These are phyloP conservation scores for Ptychoptera albimana DNA, from an alignment of 2,888 invertebrate genomes.

Conservation along the genomic window DNA sequence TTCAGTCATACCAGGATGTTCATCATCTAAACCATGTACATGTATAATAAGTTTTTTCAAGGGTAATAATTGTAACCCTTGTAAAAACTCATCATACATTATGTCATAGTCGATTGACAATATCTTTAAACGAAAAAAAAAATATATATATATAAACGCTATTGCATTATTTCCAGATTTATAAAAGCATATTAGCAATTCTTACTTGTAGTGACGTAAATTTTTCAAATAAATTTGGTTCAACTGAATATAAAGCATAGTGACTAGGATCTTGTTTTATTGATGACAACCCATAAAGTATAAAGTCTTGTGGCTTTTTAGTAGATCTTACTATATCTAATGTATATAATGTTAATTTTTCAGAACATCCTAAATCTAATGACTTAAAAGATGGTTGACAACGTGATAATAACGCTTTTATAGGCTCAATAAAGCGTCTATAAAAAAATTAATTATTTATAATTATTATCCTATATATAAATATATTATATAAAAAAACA, in stretches of 20 bases:
- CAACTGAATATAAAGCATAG: slow-evolving; percentile 37
- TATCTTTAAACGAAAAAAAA: slow-evolving; percentile 12
- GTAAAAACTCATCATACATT: slow-evolving; percentile 24
- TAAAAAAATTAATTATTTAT: neutral
- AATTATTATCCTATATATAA: neutral
- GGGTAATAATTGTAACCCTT: slow-evolving; percentile 25
- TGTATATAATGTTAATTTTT: slow-evolving; percentile 26
- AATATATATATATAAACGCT: neutral
- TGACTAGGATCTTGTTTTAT: slow-evolving; percentile 56
- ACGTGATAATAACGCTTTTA: slow-evolving; percentile 25
- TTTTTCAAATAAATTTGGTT: slow-evolving; percentile 38
- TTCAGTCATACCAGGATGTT: slow-evolving; percentile 46
- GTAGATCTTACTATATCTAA: slow-evolving; percentile 19
- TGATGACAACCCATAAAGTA: slow-evolving; percentile 49
- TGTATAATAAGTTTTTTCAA: slow-evolving; percentile 48
- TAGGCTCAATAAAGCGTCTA: slow-evolving; percentile 27
- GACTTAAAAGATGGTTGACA: slow-evolving; percentile 22
- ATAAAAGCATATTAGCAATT: neutral
- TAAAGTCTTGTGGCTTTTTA: slow-evolving; percentile 36
- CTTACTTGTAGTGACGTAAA: slow-evolving; percentile 40
- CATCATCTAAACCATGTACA: slow-evolving; percentile 47
- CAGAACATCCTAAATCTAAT: slow-evolving; percentile 28
- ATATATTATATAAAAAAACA: slow-evolving; percentile 8
- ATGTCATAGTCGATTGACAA: slow-evolving; percentile 29
- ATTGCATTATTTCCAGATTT: neutral